Evolutionary conservation across 2,113 vertebrate genomes (phyloP).

Genomic region (Argyrosomus japonicus): DNA sequence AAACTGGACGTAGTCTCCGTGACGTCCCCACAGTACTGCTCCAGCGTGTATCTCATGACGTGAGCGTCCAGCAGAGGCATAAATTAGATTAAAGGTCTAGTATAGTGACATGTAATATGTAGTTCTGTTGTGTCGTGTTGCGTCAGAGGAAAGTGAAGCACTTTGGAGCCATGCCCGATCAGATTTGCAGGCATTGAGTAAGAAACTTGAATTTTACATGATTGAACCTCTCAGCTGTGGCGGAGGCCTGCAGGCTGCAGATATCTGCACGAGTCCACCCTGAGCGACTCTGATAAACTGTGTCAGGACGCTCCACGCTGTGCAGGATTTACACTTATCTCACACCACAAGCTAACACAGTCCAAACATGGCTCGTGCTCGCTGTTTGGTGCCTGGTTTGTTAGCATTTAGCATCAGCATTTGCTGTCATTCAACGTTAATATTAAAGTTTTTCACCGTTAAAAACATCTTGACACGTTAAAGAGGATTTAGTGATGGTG

Average conservation of each 20-base stretch:
- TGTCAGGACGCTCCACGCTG: too few relatives aligned
- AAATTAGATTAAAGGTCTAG: too few relatives aligned
- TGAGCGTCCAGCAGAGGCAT: too few relatives aligned
- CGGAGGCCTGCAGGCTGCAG: constrained; percentile 1
- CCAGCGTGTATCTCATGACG: too few relatives aligned
- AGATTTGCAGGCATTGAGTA: not conserved
- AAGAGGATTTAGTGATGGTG: too few relatives aligned
- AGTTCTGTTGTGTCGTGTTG: not conserved
- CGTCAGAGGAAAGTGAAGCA: not conserved
- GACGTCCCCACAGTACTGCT: too few relatives aligned
- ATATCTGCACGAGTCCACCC: not conserved
- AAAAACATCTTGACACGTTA: too few relatives aligned
- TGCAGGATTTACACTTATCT: not conserved
- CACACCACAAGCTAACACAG: not conserved
- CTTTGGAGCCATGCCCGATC: not conserved
- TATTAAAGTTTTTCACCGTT: too few relatives aligned
- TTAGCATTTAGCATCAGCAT: not conserved
- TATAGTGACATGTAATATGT: too few relatives aligned
- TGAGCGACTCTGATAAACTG: not conserved
- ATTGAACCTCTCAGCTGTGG: not conserved
- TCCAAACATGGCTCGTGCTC: not conserved
- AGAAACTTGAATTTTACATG: not conserved
- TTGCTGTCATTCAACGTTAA: not conserved
- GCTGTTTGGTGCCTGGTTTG: not conserved
- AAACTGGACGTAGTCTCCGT: too few relatives aligned